Percentiles rank a stretch among this genome's conserved stretches.
Conservation (phyloP, 2,797 vertebrate genomes). For the Phrynocephalus forsythii region DNA sequence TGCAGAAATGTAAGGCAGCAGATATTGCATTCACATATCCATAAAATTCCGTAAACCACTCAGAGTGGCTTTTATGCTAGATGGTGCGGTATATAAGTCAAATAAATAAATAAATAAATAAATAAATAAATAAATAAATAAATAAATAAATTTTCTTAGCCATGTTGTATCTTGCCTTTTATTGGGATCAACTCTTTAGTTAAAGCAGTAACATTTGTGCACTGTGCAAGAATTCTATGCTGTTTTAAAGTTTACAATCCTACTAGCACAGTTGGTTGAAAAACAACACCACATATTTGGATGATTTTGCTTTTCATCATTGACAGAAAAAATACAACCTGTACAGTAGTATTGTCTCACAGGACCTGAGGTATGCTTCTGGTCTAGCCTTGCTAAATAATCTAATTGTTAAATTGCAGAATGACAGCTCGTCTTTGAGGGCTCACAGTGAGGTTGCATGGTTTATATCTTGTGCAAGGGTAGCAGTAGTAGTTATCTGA, state of each 20-base stretch:
- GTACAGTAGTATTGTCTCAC: too few species aligned
- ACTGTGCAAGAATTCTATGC: neutral
- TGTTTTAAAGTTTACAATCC: neutral
- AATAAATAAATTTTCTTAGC: neutral
- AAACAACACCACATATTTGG: neutral
- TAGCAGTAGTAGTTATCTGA: neutral
- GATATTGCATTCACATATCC: too few species aligned
- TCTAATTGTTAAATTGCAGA: rapidly evolving
- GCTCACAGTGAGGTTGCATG: neutral
- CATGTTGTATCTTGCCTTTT: neutral
- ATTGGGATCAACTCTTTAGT: neutral
- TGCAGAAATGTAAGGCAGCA: neutral
- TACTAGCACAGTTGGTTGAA: neutral
- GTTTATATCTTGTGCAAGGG: neutral
- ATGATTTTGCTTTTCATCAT: neutral
- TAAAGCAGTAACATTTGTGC: neutral
- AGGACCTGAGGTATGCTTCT: constrained; percentile 10
- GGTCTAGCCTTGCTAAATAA: neutral
- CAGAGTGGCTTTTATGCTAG: too few species aligned
- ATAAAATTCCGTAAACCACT: too few species aligned
- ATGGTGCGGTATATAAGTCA: too few species aligned
- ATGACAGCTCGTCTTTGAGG: neutral
- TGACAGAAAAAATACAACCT: neutral
- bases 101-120: too few species aligned
- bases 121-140: too few species aligned